A percentile compares a stretch with the other conserved stretches of the same genome.
Evolutionary conservation across 2,113 vertebrate genomes (phyloP).

Genomic region (Apus apus): DNA sequence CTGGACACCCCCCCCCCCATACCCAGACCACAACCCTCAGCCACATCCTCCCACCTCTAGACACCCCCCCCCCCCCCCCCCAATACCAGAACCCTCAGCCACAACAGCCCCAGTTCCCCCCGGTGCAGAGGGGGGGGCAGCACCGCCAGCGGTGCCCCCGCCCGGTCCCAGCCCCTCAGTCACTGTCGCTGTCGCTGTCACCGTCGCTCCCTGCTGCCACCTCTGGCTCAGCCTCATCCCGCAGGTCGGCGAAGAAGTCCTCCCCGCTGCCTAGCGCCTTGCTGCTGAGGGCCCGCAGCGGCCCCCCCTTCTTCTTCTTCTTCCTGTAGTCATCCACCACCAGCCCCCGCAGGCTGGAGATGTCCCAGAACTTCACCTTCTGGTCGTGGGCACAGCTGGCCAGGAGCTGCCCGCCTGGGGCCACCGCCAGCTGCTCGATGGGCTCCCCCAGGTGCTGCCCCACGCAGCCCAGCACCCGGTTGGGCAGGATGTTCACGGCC

Average conservation of each 20-base stretch:
- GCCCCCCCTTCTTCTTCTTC: constrained; percentile 87
- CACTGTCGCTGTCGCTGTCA: background rate
- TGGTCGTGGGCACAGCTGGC: constrained; percentile 92
- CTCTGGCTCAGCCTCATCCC: constrained; percentile 43
- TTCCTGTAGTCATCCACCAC: constrained; percentile 87
- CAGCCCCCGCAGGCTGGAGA: constrained; percentile 73
- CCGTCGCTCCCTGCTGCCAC: background rate
- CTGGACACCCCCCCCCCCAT: no score
- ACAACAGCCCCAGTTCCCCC: no score
- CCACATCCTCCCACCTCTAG: no score
- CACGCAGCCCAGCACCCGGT: constrained; percentile 90
- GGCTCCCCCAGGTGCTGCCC: constrained; percentile 92
- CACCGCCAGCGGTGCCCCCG: no score
- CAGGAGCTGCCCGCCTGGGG: constrained; percentile 80
- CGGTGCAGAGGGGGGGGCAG: no score
- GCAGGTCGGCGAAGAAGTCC: constrained; percentile 87
- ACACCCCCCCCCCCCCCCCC: no score
- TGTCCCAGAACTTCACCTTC: constrained; percentile 94
- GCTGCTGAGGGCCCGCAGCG: constrained; percentile 83
- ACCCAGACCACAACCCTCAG: no score
- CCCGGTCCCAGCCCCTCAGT: constrained; percentile 17
- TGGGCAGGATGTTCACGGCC: constrained; percentile 89
- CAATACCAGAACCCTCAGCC: background rate
- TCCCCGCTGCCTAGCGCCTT: constrained; percentile 83
- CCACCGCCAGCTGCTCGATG: constrained; percentile 86